Evolutionary conservation across 1,140 invertebrate genomes (phyloP), one percentile per base, ranked within the genome.

Genomic region (Nebria ingens): DNA sequence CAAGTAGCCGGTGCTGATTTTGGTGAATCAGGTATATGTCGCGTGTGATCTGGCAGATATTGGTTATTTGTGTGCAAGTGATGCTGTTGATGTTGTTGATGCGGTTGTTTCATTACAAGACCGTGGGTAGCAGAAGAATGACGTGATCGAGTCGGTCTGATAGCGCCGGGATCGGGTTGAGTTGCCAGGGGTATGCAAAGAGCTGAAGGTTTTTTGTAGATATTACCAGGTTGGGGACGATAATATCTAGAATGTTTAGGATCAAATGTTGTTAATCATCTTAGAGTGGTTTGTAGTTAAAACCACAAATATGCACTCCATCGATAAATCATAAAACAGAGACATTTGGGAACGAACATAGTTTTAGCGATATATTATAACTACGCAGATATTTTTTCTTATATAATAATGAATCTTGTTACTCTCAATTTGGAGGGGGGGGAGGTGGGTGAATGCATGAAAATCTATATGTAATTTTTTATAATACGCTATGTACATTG

Each of bases 211-310:
- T 61, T 54, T 58, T 67, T 68, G 20, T 56, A 65, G 13, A 64
- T 19, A 9, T 49, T 56, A 0, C 59, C 21, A 12, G 52, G 19
- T 19, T 53, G 38, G 38, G 56, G 53, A n/a, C 59, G 56, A 21
- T 60, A 60, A 50, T 65, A 65, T 53, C 64, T 67, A 52, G 19
- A 61, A 63, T n/a, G n/a, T n/a, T n/a, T n/a, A n/a, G n/a, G n/a
- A n/a, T n/a, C n/a, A n/a, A n/a, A n/a, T n/a, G n/a, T n/a, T n/a
- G n/a, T n/a, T n/a, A n/a, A n/a, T n/a, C n/a, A n/a, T n/a, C n/a
- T n/a, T n/a, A n/a, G n/a, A n/a, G n/a, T n/a, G n/a, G n/a, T n/a
- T n/a, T n/a, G n/a, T n/a, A n/a, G n/a, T n/a, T n/a, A n/a, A n/a
- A n/a, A n/a, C n/a, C n/a, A n/a, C n/a, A n/a, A n/a, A n/a, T n/a